Conservation (phyloP, 1,140 invertebrate genomes). For the Mizuhopecten yessoensis region DNA sequence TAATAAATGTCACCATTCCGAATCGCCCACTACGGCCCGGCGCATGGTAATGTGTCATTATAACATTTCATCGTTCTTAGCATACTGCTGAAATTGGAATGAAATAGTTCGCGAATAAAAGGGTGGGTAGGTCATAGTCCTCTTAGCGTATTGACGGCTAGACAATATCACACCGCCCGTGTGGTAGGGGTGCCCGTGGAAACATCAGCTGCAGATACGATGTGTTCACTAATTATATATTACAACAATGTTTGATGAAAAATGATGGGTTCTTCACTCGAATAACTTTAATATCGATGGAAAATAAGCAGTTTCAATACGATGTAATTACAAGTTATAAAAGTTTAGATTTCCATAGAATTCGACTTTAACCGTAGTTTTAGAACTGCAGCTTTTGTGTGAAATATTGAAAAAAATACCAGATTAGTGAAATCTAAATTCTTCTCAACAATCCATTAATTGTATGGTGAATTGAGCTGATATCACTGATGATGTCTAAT, state of each 20-base stretch:
- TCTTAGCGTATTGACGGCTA: background rate
- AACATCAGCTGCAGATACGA: background rate
- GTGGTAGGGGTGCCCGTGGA: background rate
- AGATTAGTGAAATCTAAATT: background rate
- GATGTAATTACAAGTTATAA: conserved; percentile 40
- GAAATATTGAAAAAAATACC: conserved; percentile 4
- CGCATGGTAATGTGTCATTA: background rate
- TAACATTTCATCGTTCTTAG: background rate
- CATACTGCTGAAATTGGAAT: background rate
- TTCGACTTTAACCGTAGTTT: conserved; percentile 18
- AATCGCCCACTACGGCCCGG: background rate
- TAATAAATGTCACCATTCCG: background rate
- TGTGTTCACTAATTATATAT: conserved; percentile 4
- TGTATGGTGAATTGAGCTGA: background rate
- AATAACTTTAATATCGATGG: conserved; percentile 35
- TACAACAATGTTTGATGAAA: conserved; percentile 29
- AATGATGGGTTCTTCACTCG: conserved; percentile 2
- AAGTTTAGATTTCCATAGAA: background rate
- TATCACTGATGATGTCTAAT: background rate
- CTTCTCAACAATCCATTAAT: background rate
- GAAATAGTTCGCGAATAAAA: background rate
- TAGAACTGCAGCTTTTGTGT: conserved; percentile 3
- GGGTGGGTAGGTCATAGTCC: background rate
- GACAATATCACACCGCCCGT: conserved; percentile 19
- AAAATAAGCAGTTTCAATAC: conserved; percentile 35